Evolutionary conservation across 2,888 invertebrate genomes (phyloP), one percentile per base, ranked within the genome.

Genomic region (Nemoura dubitans): DNA sequence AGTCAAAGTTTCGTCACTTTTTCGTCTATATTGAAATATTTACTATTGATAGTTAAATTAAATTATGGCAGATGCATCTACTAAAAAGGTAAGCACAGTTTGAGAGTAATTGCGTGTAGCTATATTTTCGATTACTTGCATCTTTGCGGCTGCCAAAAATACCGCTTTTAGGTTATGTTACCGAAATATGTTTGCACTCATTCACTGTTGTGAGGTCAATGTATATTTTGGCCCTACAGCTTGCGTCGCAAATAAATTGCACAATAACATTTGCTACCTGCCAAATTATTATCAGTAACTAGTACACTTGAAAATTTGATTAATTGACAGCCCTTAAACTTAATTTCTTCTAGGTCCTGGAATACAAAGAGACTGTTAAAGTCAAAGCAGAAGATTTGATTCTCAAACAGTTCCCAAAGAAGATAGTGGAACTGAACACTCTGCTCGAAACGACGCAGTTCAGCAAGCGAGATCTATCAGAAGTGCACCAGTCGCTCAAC

Each of bases 341-440:
- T n/a, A n/a, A n/a, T 81, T 89, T 89, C 91, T 92, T 93, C 88
- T 92, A 97, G 97, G 97, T 97, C 89, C 96, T 97, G 92, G 97
- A 97, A 90, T 98, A 97, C 92, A 98, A 97, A 93, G 97, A 97
- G 90, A 95, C 95, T 88, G 93, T 97, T 88, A 97, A 97, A 92
- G 94, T 94, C 89, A 97, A 97, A 93, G 98, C 97, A 16, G 98
- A 98, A 91, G 95, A 95, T 89, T 93, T 98, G 88, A 96, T 98
- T 87, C 93, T 97, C 87, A 96, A 96, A 92, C 97, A 96, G 83
- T 98, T 98, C 92, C 98, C 99, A 14, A 96, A 97, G 90, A 98
- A 98, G 92, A 98, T 98, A 89, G 95, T 98, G 7, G 96, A 96
- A 91, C 93, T 98, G 88, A 98, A 98, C 92, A 96, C 96, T 89